phyloP scores from a whole-genome alignment of 2,797 vertebrate species.

The Kryptolebias ocellatus region DNA sequence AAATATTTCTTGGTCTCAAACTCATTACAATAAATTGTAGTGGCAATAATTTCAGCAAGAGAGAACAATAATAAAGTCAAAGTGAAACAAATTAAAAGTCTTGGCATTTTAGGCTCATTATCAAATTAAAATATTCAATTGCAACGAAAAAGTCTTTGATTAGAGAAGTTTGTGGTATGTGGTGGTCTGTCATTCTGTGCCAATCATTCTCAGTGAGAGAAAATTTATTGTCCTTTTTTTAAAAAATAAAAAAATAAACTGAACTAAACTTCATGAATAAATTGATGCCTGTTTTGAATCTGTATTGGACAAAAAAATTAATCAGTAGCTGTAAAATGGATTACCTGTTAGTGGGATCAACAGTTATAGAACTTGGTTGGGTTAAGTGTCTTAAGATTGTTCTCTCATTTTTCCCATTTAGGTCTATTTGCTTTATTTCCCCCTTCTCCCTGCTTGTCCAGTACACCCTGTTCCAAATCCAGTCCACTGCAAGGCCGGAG shows the following conservation, averaged over 20 bases:
- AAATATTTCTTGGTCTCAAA: too few relatives aligned
- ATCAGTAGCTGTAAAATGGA: not conserved
- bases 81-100: too few relatives aligned
- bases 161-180: conserved; percentile 9
- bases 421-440: conserved; percentile 85
- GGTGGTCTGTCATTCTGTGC: conserved; percentile 44
- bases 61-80: too few relatives aligned
- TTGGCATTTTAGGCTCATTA: not conserved
- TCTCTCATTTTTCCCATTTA: conserved; percentile 82
- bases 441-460: conserved; percentile 88
- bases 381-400: conserved; percentile 82
- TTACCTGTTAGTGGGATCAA: conserved; percentile 90
- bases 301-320: not conserved
- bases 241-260: too few relatives aligned
- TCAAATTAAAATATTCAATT: not conserved
- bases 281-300: not conserved
- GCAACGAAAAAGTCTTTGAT: conserved; percentile 9
- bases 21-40: too few relatives aligned
- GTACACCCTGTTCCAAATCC: conserved; percentile 86
- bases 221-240: conserved; percentile 22
- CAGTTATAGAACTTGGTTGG: conserved; percentile 80
- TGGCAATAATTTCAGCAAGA: too few relatives aligned
- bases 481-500: conserved; percentile 91
- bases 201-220: conserved; percentile 42
- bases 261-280: not conserved